Base-by-base conservation (phyloP, 2,888 invertebrate species). In the Apantesis nais region DNA sequence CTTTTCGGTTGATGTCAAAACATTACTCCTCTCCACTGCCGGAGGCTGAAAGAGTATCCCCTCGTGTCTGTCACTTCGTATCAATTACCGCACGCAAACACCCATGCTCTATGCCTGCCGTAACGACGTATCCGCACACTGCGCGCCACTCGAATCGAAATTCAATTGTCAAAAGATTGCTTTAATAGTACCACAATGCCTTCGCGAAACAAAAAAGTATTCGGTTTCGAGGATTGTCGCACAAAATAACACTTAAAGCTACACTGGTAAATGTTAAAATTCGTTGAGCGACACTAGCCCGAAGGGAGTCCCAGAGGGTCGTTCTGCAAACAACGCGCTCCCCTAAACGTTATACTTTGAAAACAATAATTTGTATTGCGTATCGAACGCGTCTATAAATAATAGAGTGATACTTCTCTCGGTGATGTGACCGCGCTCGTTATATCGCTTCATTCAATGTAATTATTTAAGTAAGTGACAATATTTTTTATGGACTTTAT, bases 361-460 rank as follows among this genome's bases (percentile, higher is more conserved):
- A 94, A 95, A 95, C 94, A 95, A 95, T 94, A 94, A 95, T 95
- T 95, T 94, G 94, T 95, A 94, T 95, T 94, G 94, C 95, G 95
- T 95, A 95, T 94, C 94, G 95, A 94, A 95, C 93, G 93, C 91
- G 90, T 91, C 91, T 85, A 94, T 95, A 94, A 95, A 95, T 95
- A 95, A 95, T 94, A 94, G 91, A 95, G 94, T 95, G 95, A 93
- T 94, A 93, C 92, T 92, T 89, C 88, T 90, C 85, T 88, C 88
- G 78, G 88, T 84, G 88, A 86, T 86, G 88, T 86, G 85, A 86
- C 88, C 85, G 82, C 82, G 82, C 78, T 83, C 78, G 80, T 83
- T 85, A 84, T 86, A 85, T 86, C 82, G 83, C 82, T 85, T 83
- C 83, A 83, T 84, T 86, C 86, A 82, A 79, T 85, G 84, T 85